Base-by-base conservation (phyloP, 2,113 vertebrate species). In the Charina bottae region DNA sequence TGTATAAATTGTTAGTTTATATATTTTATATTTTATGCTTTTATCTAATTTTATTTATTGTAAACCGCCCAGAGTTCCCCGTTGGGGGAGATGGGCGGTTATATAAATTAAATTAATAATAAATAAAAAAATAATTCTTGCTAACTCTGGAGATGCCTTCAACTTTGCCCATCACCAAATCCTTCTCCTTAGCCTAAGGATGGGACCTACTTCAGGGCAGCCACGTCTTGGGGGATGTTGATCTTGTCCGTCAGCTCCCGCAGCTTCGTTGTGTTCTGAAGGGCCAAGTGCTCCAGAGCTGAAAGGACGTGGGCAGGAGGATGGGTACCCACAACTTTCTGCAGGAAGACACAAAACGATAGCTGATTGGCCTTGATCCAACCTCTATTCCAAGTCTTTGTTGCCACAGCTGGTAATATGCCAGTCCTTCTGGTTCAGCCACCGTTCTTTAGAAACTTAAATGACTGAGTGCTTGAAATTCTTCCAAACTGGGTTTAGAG, bases 281-380 rank as follows among this genome's bases (percentile, higher is more conserved):
- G 96, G 88, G 98, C 98, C 91, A 98, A 96, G 94, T 97, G 95
- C 93, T 98, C 96, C 95, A 99, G 78, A 0, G 98, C 97, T 12
- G 97, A 97, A 42, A 99, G 96, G 55, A 98, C 9, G 0, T 98
- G 98, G 91, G 96, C 97, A 0, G 98, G 97, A 17, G 98, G 98
- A 90, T 98, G 96, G 91, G 91, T 64, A 33, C 89, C 93, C 88
- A 98, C 91, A 88, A 98, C 13, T n/a, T 95, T 97, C 98, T 99
- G 94, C 64, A 55, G 53, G 91, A 21, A 85, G 33, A 55, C 11
- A 78, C 26, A 4, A 10, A 37, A 85, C 85, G 60, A 7, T 37
- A 60, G 15, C 2, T 49, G 83, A 26, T 78, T 21, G n/a, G 6
- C 37, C 83, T 19, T 26, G 26, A 37, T 19, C 6, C 33, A 8